Conservation (phyloP, 2,113 vertebrate genomes). For the Pollachius pollachius region DNA sequence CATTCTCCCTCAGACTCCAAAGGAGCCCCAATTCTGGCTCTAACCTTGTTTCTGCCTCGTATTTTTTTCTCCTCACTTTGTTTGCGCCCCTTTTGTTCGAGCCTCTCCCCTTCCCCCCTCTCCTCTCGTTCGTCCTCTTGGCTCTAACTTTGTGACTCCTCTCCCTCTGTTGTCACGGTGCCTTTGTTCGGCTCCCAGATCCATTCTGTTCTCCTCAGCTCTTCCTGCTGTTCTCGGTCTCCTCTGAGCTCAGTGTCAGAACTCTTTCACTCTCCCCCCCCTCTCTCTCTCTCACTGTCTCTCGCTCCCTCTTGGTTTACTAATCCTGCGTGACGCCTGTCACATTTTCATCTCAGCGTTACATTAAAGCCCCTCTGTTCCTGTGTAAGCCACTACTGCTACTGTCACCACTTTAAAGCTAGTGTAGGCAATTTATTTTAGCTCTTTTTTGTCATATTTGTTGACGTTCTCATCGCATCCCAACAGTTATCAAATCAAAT, state of each 20-base stretch:
- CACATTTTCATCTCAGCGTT: background rate
- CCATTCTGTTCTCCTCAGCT: no score
- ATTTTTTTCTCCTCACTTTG: background rate
- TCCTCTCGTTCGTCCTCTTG: background rate
- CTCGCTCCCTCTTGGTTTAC: slow-evolving; percentile 14
- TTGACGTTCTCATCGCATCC: no score
- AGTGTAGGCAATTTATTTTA: no score
- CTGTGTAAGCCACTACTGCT: no score
- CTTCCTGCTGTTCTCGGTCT: no score
- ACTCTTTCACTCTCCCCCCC: slow-evolving; percentile 25
- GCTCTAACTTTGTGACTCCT: slow-evolving; percentile 9
- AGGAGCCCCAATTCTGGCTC: slow-evolving; percentile 16
- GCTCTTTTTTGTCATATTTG: no score
- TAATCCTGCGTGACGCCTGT: slow-evolving; percentile 21
- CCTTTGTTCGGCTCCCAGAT: no score
- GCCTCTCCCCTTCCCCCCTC: background rate
- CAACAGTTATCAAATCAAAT: no score
- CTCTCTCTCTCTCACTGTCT: slow-evolving; percentile 30
- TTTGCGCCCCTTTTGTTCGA: background rate
- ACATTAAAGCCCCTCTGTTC: no score
- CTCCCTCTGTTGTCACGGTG: no score
- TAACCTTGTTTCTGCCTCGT: slow-evolving; percentile 17
- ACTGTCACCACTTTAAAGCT: no score
- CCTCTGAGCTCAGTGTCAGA: background rate
- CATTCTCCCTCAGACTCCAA: background rate